Base-by-base conservation (phyloP, 2,888 invertebrate genomes). In the Blomia tropicalis region DNA sequence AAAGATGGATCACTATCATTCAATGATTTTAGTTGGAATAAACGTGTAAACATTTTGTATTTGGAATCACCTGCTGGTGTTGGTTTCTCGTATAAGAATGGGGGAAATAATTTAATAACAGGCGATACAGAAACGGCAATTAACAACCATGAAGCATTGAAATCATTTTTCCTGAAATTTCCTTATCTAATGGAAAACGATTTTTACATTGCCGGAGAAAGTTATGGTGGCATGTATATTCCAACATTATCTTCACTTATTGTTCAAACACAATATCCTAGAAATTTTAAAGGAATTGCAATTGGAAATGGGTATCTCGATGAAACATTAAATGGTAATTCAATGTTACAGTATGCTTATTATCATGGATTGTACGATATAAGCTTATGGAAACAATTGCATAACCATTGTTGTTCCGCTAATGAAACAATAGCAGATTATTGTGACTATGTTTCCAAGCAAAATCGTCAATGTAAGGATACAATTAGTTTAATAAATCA, bases 51-150 rank as follows among this genome's bases (percentile, higher is more conserved):
- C 67, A 72, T 78, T 65, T 62, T 78, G 44, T 77, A 74, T 66
- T 67, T 78, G 64, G 78, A 78, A 68, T 72, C 77, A 2, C 78
- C 78, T 25, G 75, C 76, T 47, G 74, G 75, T 43, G 77, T 78
- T 56, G 78, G 78, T n/a, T 78, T 72, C 69, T 78, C 77, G 0
- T 78, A 75, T 66, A 71, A 75, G 25, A 70, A 69, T 44, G n/a
- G n/a, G n/a, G 71, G 75, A 68, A 71, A 72, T 56, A 72, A 75
- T 61, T 74, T 74, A 68, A 71, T 70, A 14, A 73, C 73, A 4
- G 67, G 71, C 67, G 75, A 75, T 68, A 73, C 73, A 66, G 69
- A 75, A 73, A 72, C 72, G n/a, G 71, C 77, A 19, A 27, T 66
- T 2, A 73, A 77, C 66, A 78, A 77, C 68, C 74, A 74, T 67